A percentile compares a stretch with the other conserved stretches of the same genome.
These are phyloP conservation scores for Petromus typicus DNA, from an alignment of 2,113 vertebrate species.

Conservation along the genomic window DNA sequence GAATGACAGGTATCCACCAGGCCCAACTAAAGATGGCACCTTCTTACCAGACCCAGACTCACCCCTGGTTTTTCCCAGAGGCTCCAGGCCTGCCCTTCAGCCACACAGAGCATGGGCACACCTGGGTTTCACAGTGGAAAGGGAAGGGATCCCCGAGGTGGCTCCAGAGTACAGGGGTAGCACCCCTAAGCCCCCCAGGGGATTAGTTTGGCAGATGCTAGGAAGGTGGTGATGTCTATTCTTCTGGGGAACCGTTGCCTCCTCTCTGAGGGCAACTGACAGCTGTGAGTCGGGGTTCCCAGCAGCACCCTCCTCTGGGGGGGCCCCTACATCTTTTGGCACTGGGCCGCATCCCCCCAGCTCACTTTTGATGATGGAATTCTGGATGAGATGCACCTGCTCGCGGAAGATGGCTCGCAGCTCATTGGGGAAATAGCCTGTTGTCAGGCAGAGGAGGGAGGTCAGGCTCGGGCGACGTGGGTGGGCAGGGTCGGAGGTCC, in stretches of 20 bases:
- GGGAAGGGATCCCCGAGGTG: neutral
- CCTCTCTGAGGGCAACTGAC: neutral
- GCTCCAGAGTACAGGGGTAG: neutral
- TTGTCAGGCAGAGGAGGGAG: too few species aligned
- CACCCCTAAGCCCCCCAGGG: neutral
- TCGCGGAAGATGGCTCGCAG: conserved; percentile 66
- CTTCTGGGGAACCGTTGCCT: too few species aligned
- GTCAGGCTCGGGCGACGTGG: neutral
- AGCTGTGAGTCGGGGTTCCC: neutral
- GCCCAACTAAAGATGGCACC: neutral
- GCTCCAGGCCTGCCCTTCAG: neutral
- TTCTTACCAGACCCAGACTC: neutral
- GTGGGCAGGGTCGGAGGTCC: rapidly evolving
- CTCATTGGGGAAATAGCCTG: conserved; percentile 70
- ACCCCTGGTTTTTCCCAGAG: neutral
- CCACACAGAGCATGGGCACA: neutral
- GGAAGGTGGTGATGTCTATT: neutral
- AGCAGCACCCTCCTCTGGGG: neutral
- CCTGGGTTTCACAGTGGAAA: neutral
- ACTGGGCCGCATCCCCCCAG: neutral
- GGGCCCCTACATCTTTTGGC: neutral
- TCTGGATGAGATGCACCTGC: conserved; percentile 73
- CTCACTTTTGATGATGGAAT: conserved; percentile 75
- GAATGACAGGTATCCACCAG: neutral
- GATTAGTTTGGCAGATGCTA: too few species aligned